Evolutionary conservation across 2,797 vertebrate genomes (phyloP).

Genomic region (Glossophaga mutica): DNA sequence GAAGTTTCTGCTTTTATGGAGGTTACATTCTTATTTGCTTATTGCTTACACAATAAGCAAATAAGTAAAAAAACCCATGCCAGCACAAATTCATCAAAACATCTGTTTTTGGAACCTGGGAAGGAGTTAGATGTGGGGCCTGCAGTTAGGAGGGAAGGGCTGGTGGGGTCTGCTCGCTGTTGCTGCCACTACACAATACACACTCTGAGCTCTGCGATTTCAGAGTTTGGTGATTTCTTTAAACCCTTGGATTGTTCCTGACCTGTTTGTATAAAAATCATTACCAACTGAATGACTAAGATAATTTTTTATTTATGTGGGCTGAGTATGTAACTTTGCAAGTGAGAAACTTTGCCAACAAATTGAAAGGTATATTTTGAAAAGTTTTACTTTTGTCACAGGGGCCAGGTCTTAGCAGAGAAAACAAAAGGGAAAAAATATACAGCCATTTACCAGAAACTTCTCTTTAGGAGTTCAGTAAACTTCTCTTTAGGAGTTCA

Average conservation of each 20-base stretch:
- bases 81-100: neutral
- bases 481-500: neutral
- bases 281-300: neutral
- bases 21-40: too few relatives aligned
- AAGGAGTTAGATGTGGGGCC: neutral
- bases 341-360: constrained; percentile 25
- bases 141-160: neutral
- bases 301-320: neutral
- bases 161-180: neutral
- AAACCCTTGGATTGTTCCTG: neutral
- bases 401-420: neutral
- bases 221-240: neutral
- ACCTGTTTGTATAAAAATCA: neutral
- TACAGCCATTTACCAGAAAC: neutral
- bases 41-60: neutral
- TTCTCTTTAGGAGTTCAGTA: neutral
- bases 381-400: neutral
- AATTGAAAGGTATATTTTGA: neutral
- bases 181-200: neutral
- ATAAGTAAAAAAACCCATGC: neutral
- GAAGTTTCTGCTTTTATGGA: neutral
- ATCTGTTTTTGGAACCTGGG: neutral
- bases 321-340: neutral
- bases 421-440: neutral
- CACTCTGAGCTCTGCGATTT: neutral